Evolutionary conservation across 2,113 vertebrate genomes (phyloP), one percentile per base, ranked within the genome.

Genomic region (Pheucticus melanocephalus): DNA sequence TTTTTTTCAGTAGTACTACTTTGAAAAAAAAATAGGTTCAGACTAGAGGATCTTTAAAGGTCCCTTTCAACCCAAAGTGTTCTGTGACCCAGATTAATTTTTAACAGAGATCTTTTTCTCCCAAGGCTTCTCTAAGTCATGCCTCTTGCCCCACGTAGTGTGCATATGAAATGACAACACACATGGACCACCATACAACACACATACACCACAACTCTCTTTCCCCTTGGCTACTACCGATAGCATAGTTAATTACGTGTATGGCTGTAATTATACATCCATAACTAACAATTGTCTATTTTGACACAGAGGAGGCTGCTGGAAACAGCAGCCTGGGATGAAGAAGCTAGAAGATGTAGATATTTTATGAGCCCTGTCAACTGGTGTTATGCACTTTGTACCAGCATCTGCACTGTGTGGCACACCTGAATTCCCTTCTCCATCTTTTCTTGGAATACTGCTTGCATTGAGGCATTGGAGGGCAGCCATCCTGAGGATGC

Each of bases 381-480:
- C 12, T 30, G 21, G 6, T 27, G 8, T 25, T 64, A 39, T 18
- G 22, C 21, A 21, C 24, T 78, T n/a, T 18, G 54, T 25, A 75
- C 3, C 39, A 59, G 31, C 54, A 92, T 20, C 51, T 2, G 1
- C 18, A 27, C 31, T 23, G 4, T 17, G 5, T 8, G 17, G 18
- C 44, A 66, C 21, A 51, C 19, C 28, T 24, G n/a, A 66, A 82
- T 37, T 47, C 39, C 23, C 25, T 50, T 51, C 56, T 70, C 47
- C 14, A 2, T 61, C 31, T 57, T 50, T 80, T 16, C 60, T 1
- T 33, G 47, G 54, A 81, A 57, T 10, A 12, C 6, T 28, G 21
- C 28, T 39, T 8, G n/a, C 0, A 0, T 2, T 37, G 64, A 33
- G 61, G 30, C 11, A 24, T 0, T 4, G 24, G 24, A 81, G 8